Evolutionary conservation across 1,140 invertebrate genomes (phyloP).

Genomic region (Ceratoteleas bidentatus): DNA sequence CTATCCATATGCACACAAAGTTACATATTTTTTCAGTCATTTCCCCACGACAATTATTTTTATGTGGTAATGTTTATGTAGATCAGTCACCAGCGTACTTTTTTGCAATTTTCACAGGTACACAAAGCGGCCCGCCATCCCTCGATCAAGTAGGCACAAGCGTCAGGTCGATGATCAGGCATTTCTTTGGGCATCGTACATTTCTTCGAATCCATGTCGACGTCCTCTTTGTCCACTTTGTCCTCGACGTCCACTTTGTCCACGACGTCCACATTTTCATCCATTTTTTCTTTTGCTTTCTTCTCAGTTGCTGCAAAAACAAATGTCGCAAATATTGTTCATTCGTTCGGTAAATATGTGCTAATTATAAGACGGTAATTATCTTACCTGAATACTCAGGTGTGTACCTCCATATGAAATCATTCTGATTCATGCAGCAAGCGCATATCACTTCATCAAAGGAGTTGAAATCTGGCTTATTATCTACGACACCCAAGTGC

Average conservation of each 20-base stretch:
- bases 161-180: conserved; percentile 48
- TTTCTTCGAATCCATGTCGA: conserved; percentile 34
- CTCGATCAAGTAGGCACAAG: conserved; percentile 85
- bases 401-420: conserved; percentile 89
- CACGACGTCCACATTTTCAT: too few species aligned
- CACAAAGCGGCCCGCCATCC: conserved; percentile 90
- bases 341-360: too few species aligned
- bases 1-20: too few species aligned
- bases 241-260: too few species aligned
- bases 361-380: too few species aligned
- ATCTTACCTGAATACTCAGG: conserved; percentile 75
- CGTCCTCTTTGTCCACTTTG: conserved; percentile 67
- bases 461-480: conserved; percentile 82
- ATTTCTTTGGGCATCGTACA: conserved; percentile 72
- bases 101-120: conserved; percentile 84
- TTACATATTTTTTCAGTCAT: too few species aligned
- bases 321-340: conserved; percentile 10
- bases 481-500: conserved; percentile 86
- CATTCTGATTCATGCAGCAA: conserved; percentile 86
- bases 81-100: conserved; percentile 67
- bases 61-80: too few species aligned
- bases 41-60: too few species aligned
- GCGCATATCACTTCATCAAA: conserved; percentile 92
- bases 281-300: conserved; percentile 37
- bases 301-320: conserved; percentile 6